phyloP scores from a whole-genome alignment of 2,113 vertebrate species.

The Hemicordylus capensis region DNA sequence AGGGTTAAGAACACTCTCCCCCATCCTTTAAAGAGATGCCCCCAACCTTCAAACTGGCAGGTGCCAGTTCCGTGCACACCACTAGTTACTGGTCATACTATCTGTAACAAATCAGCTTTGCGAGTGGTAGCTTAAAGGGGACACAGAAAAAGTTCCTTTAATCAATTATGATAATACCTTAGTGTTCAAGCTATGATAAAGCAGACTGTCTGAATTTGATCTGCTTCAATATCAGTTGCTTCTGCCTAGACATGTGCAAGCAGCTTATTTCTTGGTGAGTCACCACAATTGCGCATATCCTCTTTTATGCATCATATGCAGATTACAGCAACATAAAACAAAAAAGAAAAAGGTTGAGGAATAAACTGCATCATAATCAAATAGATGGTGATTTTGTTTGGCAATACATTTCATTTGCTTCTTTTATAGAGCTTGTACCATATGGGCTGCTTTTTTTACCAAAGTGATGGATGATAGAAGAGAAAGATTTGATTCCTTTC shows the following conservation, averaged over 20 bases:
- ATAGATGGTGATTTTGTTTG: background rate
- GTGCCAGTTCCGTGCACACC: too few species aligned
- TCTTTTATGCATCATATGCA: conserved; percentile 15
- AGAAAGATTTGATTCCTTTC: background rate
- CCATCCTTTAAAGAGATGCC: too few species aligned
- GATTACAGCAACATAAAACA: conserved; percentile 10
- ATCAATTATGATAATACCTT: too few species aligned
- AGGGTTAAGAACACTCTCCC: too few species aligned
- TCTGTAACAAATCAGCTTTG: too few species aligned
- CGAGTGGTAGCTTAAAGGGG: too few species aligned
- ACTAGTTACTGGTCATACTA: too few species aligned
- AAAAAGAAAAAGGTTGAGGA: conserved; percentile 14
- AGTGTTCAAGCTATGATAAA: too few species aligned
- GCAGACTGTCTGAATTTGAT: background rate
- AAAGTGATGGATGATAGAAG: background rate
- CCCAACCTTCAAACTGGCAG: too few species aligned
- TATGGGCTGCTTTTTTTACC: background rate
- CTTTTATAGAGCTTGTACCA: background rate
- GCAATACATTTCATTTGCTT: background rate
- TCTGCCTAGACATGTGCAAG: conserved; percentile 19
- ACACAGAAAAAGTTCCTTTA: too few species aligned
- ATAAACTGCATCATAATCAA: background rate
- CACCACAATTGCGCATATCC: conserved; percentile 11
- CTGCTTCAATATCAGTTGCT: background rate
- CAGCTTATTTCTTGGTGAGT: conserved; percentile 35